These are phyloP conservation scores for Sceloporus undulatus DNA, from an alignment of 2,113 vertebrate species.

Conservation along the genomic window DNA sequence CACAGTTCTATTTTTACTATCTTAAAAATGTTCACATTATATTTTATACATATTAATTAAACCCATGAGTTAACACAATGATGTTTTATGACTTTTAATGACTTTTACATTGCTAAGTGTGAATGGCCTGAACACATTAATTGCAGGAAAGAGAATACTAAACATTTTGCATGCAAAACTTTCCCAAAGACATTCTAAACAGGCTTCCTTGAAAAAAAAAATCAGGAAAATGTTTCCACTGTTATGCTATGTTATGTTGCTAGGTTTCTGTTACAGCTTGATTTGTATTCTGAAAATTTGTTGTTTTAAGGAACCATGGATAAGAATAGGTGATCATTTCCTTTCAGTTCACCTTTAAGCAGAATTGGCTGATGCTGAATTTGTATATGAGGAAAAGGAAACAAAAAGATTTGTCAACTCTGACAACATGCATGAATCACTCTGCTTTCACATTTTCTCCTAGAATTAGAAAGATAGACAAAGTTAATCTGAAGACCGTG, in stretches of 20 bases:
- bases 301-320: no score
- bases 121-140: slow-evolving; percentile 30
- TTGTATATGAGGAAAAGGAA: no score
- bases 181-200: slow-evolving; percentile 6
- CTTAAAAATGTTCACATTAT: background rate
- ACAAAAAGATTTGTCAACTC: no score
- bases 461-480: background rate
- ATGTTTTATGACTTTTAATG: slow-evolving; percentile 10
- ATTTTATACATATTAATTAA: slow-evolving; percentile 49
- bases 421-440: background rate
- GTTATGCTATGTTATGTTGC: no score
- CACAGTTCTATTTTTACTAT: slow-evolving; percentile 28
- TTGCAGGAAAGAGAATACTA: slow-evolving; percentile 3
- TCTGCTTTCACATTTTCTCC: background rate
- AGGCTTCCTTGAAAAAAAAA: background rate
- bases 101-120: slow-evolving; percentile 34
- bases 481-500: background rate
- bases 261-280: background rate
- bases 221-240: no score
- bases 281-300: background rate
- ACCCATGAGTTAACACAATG: background rate
- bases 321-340: no score
- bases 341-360: no score
- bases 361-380: no score
- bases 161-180: slow-evolving; percentile 24